Conservation (phyloP, 1,140 invertebrate species). For the Solen grandis region DNA sequence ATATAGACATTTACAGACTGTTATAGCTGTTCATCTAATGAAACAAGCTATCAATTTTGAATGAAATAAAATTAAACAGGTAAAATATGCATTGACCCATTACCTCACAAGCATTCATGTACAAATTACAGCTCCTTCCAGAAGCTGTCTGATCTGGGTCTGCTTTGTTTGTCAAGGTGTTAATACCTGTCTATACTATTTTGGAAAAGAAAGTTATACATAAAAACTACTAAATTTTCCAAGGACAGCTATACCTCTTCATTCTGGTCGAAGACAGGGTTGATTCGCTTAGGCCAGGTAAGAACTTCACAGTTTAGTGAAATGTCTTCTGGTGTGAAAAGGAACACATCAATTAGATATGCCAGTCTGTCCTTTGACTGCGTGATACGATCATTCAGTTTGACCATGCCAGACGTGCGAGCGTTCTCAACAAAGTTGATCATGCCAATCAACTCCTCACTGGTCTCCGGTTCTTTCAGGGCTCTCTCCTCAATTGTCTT, state of each 20-base stretch:
- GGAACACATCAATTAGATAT: constrained; percentile 79
- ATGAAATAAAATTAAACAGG: too few species aligned
- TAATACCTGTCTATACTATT: too few species aligned
- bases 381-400: constrained; percentile 75
- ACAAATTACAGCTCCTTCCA: too few species aligned
- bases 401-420: constrained; percentile 75
- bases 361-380: constrained; percentile 75
- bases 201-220: too few species aligned
- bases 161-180: too few species aligned
- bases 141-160: too few species aligned
- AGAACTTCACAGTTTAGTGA: constrained; percentile 79
- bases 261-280: constrained; percentile 80
- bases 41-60: too few species aligned
- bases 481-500: constrained; percentile 72
- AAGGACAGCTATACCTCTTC: constrained; percentile 81
- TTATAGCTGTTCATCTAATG: too few species aligned
- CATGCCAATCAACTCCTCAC: constrained; percentile 78
- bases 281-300: constrained; percentile 79
- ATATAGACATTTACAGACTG: too few species aligned
- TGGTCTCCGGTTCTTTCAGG: constrained; percentile 76
- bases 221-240: too few species aligned
- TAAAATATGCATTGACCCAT: too few species aligned
- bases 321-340: constrained; percentile 79
- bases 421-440: constrained; percentile 77
- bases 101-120: too few species aligned